These are phyloP conservation scores for Thymelicus acteon DNA, from an alignment of 2,888 invertebrate species.

Conservation along the genomic window DNA sequence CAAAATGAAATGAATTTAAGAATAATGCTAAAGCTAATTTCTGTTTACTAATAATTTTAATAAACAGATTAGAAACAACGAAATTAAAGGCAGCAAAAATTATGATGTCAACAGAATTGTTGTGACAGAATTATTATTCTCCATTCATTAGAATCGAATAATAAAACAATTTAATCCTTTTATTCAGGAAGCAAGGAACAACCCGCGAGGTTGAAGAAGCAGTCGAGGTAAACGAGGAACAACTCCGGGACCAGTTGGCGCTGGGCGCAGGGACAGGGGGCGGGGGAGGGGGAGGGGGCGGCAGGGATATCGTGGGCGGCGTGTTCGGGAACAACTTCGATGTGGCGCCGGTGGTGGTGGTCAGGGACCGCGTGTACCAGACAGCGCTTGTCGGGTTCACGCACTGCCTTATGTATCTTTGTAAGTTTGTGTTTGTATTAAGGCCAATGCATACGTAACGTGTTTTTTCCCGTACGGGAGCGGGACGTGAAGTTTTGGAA, in stretches of 20 bases:
- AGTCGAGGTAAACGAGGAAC: constrained; percentile 67
- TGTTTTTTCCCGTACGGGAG: no score
- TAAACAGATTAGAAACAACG: no score
- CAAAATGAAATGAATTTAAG: no score
- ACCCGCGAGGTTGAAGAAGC: constrained; percentile 70
- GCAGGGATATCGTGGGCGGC: constrained; percentile 53
- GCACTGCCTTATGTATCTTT: constrained; percentile 75
- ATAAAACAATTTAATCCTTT: neutral
- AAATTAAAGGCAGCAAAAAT: no score
- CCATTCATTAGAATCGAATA: neutral
- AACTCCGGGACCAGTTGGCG: no score
- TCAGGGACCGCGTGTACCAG: constrained; percentile 50
- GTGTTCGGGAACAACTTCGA: constrained; percentile 74
- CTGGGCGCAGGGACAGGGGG: constrained; percentile 42
- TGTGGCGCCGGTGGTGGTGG: constrained; percentile 45
- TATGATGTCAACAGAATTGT: no score
- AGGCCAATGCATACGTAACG: no score
- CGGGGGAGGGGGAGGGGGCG: constrained; percentile 49
- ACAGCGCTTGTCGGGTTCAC: constrained; percentile 61
- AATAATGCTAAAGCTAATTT: no score
- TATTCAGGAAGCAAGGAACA: constrained; percentile 68
- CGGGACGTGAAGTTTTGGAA: no score
- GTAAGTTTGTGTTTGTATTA: constrained; percentile 66
- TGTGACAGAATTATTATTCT: no score
- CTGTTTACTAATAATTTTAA: no score